These are phyloP conservation scores for Larimichthys polyactis DNA, from an alignment of 2,113 vertebrate genomes.

Conservation along the genomic window DNA sequence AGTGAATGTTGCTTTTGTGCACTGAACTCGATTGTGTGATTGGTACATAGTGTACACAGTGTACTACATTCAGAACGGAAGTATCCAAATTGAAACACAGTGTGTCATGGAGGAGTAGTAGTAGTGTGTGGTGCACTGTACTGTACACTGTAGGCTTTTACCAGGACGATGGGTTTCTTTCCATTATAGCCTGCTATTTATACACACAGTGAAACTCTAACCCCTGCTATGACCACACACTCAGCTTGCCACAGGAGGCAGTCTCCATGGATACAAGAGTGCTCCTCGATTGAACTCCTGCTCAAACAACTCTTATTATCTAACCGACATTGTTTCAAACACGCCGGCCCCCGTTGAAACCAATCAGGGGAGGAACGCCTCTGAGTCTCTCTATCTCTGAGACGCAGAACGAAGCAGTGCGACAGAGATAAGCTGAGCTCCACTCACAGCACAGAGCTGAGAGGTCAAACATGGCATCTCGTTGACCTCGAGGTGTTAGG, in stretches of 20 bases:
- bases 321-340: conserved; percentile 39
- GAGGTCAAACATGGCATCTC: conserved; percentile 31
- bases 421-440: conserved; percentile 20
- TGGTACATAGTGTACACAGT: too few relatives aligned
- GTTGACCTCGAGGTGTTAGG: conserved; percentile 57
- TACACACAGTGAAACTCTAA: conserved; percentile 61
- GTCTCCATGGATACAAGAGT: conserved; percentile 72
- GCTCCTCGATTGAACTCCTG: conserved; percentile 47
- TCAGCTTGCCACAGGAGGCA: conserved; percentile 44
- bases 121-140: conserved; percentile 4
- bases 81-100: too few relatives aligned
- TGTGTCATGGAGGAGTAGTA: neutral
- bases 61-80: too few relatives aligned
- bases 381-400: conserved; percentile 1
- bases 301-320: conserved; percentile 34
- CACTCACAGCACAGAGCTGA: neutral
- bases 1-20: too few relatives aligned
- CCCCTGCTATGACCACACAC: conserved; percentile 49
- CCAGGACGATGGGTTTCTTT: conserved; percentile 47
- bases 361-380: conserved; percentile 25
- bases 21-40: too few relatives aligned
- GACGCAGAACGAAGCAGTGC: conserved; percentile 7
- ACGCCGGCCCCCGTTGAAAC: conserved; percentile 29
- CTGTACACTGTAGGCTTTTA: conserved; percentile 31
- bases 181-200: conserved; percentile 69